Evolutionary conservation across 2,888 invertebrate genomes (phyloP), one percentile per base, ranked within the genome.

Genomic region (Aleiodes testaceus): DNA sequence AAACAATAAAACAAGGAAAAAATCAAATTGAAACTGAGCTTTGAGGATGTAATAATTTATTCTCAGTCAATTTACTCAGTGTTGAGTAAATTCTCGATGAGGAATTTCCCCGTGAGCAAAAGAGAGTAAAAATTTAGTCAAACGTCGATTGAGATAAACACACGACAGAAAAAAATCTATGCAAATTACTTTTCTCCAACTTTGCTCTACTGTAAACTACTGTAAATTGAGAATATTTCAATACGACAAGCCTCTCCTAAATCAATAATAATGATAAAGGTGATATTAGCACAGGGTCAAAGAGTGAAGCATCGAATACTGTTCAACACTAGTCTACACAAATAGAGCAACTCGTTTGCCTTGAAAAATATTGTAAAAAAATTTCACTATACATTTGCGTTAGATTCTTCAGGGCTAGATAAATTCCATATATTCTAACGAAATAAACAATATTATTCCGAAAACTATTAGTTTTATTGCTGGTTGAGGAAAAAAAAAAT

Each of bases 221-320:
- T 26, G 3, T 26, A 26, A 1, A 0, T 2, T 26, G 26, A 5
- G 5, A 2, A 26, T 26, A n/a, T n/a, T n/a, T n/a, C n/a, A n/a
- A n/a, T n/a, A n/a, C n/a, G n/a, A n/a, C n/a, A n/a, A n/a, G n/a
- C n/a, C n/a, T 26, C 26, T 26, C 1, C 0, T 26, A 5, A 26
- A 26, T 26, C 26, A 26, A 26, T 1, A 26, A 26, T 1, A 26
- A 26, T 26, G 26, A 26, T 26, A 26, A 26, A 26, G 68, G 73
- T 72, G 72, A 75, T 74, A 76, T 74, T 76, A 75, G 73, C 73
- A 16, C 52, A 67, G 66, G 67, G 73, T 73, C 47, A 64, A 70
- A 68, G 36, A 47, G 55, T 16, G 14, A 61, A 11, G 20, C 55
- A n/a, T 63, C 68, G 11, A 59, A 55, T 50, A 55, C 14, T 9